Evolutionary conservation across 2,797 vertebrate species (phyloP).

Genomic region (Schizothorax lantsangensis): DNA sequence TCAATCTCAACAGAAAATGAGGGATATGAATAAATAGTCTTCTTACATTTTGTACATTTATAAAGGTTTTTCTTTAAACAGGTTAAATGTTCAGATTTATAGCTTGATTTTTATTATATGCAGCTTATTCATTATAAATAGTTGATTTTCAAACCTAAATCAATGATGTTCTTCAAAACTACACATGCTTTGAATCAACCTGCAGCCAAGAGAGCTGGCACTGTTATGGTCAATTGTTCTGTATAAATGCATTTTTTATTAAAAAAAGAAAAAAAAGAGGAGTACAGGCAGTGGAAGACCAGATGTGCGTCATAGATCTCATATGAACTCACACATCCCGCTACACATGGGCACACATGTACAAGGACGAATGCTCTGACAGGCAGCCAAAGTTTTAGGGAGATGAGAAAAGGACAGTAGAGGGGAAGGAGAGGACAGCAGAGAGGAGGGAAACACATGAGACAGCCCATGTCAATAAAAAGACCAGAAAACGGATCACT

Average conservation of each 20-base stretch:
- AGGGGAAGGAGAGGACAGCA: slow-evolving; percentile 3
- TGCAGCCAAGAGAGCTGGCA: slow-evolving; percentile 21
- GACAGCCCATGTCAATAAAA: slow-evolving; percentile 42
- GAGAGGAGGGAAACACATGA: slow-evolving; percentile 41
- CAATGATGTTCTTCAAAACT: neutral
- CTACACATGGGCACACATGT: slow-evolving; percentile 53
- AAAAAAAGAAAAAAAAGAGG: slow-evolving; percentile 1
- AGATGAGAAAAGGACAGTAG: slow-evolving; percentile 2
- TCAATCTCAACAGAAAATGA: neutral
- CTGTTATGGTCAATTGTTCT: neutral
- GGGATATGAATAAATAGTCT: neutral
- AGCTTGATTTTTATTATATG: neutral
- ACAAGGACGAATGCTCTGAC: slow-evolving; percentile 54
- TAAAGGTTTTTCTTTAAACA: neutral
- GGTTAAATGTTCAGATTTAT: neutral
- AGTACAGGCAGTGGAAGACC: slow-evolving; percentile 28
- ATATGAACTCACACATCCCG: slow-evolving; percentile 43
- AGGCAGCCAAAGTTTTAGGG: slow-evolving; percentile 38
- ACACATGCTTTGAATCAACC: slow-evolving; percentile 26
- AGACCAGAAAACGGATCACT: slow-evolving; percentile 37
- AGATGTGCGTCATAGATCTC: slow-evolving; percentile 41
- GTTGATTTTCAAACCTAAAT: neutral
- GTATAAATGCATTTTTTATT: slow-evolving; percentile 41
- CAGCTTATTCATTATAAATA: neutral
- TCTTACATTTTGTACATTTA: neutral